A percentile compares a stretch with the other conserved stretches of the same genome.
Evolutionary conservation across 2,888 invertebrate species (phyloP).

Genomic region (Germaria angustata): DNA sequence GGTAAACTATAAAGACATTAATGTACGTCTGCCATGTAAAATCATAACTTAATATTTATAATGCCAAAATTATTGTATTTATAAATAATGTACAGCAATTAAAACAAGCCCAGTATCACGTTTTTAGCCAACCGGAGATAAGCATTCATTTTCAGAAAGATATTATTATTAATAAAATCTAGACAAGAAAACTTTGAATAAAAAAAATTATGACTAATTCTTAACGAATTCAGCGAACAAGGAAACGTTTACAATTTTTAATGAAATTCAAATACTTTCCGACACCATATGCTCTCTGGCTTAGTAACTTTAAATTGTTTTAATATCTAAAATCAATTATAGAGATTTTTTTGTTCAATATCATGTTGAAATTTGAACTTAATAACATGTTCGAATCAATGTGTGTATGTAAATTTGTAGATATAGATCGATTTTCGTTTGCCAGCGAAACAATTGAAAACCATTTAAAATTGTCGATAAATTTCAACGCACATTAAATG

Average conservation of each 20-base stretch:
- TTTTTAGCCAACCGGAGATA: slow-evolving; percentile 52
- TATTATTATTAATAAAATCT: neutral
- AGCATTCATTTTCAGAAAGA: neutral
- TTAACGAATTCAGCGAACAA: slow-evolving; percentile 8
- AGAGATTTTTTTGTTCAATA: slow-evolving; percentile 6
- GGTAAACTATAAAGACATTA: slow-evolving; percentile 30
- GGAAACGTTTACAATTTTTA: slow-evolving; percentile 34
- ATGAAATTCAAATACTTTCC: slow-evolving; percentile 36
- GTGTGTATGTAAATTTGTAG: neutral
- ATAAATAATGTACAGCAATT: slow-evolving; percentile 59
- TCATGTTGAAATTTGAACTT: slow-evolving; percentile 45
- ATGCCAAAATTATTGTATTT: slow-evolving; percentile 8
- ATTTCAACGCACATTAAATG: slow-evolving; percentile 18
- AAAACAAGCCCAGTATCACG: slow-evolving; percentile 60
- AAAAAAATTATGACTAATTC: slow-evolving; percentile 63
- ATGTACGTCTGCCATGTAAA: slow-evolving; percentile 19
- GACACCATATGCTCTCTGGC: neutral
- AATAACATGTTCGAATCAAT: neutral
- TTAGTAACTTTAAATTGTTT: neutral
- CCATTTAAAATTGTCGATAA: slow-evolving; percentile 34
- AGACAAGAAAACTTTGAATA: neutral
- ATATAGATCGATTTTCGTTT: slow-evolving; percentile 10
- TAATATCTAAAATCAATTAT: slow-evolving; percentile 37
- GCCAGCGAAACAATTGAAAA: slow-evolving; percentile 6
- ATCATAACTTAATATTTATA: slow-evolving; percentile 21